A percentile compares a stretch with the other conserved stretches of the same genome.
These are phyloP conservation scores for Homarus gammarus DNA, from an alignment of 2,888 invertebrate genomes.

Conservation along the genomic window DNA sequence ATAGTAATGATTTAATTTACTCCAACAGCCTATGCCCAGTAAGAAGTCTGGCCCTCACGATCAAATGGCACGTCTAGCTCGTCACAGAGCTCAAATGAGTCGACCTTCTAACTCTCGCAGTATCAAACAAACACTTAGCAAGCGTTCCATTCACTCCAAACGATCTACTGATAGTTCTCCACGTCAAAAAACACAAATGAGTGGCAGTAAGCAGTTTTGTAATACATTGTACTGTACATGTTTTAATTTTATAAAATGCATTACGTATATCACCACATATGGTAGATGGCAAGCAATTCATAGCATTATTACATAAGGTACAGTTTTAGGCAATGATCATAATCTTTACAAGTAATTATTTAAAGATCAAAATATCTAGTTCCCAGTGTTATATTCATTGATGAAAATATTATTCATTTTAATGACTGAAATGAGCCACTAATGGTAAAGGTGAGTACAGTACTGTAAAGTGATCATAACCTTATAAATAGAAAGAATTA, in stretches of 20 bases:
- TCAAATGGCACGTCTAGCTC: slow-evolving; percentile 32
- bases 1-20: background rate
- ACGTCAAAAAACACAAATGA: slow-evolving; percentile 23
- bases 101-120: slow-evolving; percentile 41
- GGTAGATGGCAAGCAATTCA: too few relatives aligned
- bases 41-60: slow-evolving; percentile 65
- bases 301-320: too few relatives aligned
- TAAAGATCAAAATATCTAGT: background rate
- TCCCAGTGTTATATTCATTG: too few relatives aligned
- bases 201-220: too few relatives aligned
- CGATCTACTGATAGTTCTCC: slow-evolving; percentile 39
- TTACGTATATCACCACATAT: too few relatives aligned
- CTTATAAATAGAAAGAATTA: too few relatives aligned
- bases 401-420: too few relatives aligned
- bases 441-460: background rate
- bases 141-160: slow-evolving; percentile 49
- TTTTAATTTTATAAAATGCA: too few relatives aligned
- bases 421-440: too few relatives aligned
- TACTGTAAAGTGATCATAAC: background rate
- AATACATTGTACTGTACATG: too few relatives aligned
- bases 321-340: too few relatives aligned
- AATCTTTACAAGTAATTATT: too few relatives aligned
- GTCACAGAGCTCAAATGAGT: slow-evolving; percentile 20
- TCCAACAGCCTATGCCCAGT: slow-evolving; percentile 63
- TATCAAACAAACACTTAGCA: slow-evolving; percentile 62